Base-by-base conservation (phyloP, 1,140 invertebrate species). In the Hycleus cichorii region DNA sequence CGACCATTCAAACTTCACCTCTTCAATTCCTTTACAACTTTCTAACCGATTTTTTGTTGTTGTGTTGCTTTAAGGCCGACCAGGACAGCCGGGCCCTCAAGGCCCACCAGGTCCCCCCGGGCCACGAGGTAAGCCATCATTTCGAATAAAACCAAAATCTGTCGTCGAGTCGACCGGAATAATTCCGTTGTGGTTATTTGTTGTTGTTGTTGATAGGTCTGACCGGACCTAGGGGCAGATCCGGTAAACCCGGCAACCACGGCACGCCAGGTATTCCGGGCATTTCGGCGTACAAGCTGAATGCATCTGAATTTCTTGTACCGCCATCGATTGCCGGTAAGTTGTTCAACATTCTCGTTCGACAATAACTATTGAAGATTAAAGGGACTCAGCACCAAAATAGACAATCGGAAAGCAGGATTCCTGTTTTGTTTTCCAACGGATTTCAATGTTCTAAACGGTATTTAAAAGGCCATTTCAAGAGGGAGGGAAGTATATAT, bases 261-360 rank as follows among this genome's bases (percentile, higher is more conserved):
- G 87, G 87, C 1, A 78, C 76, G 1, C 81, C 86, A 0, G 86
- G 86, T 0, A 77, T 82, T 39, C 88, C 88, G 0, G 89, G 89
- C 12, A 81, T 91, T 18, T 83, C 83, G 38, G 85, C 88, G 9
- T 91, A 79, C 77, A 78, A 70, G 80, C 40, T 47, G 82, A 67
- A 64, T 12, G 49, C 81, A 47, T 77, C 80, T 47, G 79, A 88
- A 67, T 73, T 90, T 39, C 79, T 91, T 7, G 87, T 90, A 63
- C 87, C 89, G n/a, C 89, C 89, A 39, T 83, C 85, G 11, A 89
- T 91, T 66, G 80, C 86, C 45, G 67, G 70, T 72, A 59, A 66
- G 61, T 58, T 32, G 4, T 7, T 32, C 32, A 7, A 32, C 32
- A 32, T 1, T 18, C 18, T 18, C 18, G 18, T 18, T 18, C 0